Conservation (phyloP, 2,797 vertebrate genomes). For the Ataeniobius toweri region DNA sequence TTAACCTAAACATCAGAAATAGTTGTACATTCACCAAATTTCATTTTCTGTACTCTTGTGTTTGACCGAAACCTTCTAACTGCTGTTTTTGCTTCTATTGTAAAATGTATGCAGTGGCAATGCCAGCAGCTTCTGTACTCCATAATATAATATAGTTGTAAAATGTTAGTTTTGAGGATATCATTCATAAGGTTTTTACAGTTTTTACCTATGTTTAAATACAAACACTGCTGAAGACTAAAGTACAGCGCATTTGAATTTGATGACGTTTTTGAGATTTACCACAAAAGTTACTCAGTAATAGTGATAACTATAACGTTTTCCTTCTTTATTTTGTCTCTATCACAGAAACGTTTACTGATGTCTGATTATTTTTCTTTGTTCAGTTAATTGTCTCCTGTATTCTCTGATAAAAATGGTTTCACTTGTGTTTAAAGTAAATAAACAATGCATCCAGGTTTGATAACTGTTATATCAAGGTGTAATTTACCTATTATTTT, state of each 20-base stretch:
- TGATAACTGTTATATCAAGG: background rate
- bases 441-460: constrained; percentile 10
- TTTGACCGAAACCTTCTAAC: constrained; percentile 43
- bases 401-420: constrained; percentile 13
- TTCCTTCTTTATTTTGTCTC: constrained; percentile 16
- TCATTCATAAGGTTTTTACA: constrained; percentile 21
- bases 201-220: constrained; percentile 26
- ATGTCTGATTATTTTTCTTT: constrained; percentile 21
- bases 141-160: constrained; percentile 14
- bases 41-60: constrained; percentile 1
- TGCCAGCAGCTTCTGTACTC: constrained; percentile 26
- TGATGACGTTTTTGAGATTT: constrained; percentile 14
- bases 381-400: constrained; percentile 17
- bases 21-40: constrained; percentile 7
- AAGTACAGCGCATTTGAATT: background rate
- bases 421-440: constrained; percentile 7
- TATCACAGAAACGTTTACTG: constrained; percentile 7
- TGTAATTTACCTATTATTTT: background rate
- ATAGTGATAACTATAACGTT: background rate
- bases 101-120: background rate
- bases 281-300: constrained; percentile 16
- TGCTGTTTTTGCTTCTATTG: constrained; percentile 23
- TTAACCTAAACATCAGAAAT: constrained; percentile 12
- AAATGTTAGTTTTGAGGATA: constrained; percentile 29
- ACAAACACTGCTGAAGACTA: constrained; percentile 15